phyloP scores from a whole-genome alignment of 2,888 invertebrate species.

The Sipha maydis region DNA sequence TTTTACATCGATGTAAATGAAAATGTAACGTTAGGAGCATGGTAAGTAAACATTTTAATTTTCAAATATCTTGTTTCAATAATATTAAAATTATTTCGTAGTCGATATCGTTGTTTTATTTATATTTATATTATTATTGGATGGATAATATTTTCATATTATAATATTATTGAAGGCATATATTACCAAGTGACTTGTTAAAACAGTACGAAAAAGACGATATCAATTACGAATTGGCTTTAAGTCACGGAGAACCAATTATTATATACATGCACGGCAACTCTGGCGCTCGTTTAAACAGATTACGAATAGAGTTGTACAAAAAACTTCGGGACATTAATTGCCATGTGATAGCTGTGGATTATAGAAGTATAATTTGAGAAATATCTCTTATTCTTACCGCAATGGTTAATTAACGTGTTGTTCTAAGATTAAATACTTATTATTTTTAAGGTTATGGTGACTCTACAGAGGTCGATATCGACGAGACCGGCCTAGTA shows the following conservation, averaged over 20 bases:
- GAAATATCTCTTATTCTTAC: background rate
- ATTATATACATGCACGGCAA: slow-evolving; percentile 80
- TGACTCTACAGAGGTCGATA: slow-evolving; percentile 76
- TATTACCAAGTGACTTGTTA: slow-evolving; percentile 77
- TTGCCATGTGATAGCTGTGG: slow-evolving; percentile 82
- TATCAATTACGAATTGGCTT: slow-evolving; percentile 70
- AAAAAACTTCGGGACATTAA: slow-evolving; percentile 75
- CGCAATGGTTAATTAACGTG: too few relatives aligned
- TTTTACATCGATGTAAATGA: slow-evolving; percentile 75
- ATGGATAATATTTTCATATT: background rate
- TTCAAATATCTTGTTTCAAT: background rate
- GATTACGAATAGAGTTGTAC: slow-evolving; percentile 80
- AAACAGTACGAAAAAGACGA: slow-evolving; percentile 66
- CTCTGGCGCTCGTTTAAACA: slow-evolving; percentile 76
- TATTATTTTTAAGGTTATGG: slow-evolving; percentile 76
- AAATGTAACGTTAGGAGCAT: slow-evolving; percentile 71
- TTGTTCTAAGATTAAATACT: too few relatives aligned
- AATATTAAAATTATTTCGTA: background rate
- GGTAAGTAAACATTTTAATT: slow-evolving; percentile 68
- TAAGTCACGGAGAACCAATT: slow-evolving; percentile 72
- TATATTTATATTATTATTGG: background rate
- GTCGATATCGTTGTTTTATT: background rate
- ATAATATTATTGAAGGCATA: slow-evolving; percentile 72
- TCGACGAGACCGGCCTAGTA: slow-evolving; percentile 85
- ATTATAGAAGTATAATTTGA: slow-evolving; percentile 77